Conservation (phyloP, 64 coral and sea anemone species). For the Trachythela sp. region DNA sequence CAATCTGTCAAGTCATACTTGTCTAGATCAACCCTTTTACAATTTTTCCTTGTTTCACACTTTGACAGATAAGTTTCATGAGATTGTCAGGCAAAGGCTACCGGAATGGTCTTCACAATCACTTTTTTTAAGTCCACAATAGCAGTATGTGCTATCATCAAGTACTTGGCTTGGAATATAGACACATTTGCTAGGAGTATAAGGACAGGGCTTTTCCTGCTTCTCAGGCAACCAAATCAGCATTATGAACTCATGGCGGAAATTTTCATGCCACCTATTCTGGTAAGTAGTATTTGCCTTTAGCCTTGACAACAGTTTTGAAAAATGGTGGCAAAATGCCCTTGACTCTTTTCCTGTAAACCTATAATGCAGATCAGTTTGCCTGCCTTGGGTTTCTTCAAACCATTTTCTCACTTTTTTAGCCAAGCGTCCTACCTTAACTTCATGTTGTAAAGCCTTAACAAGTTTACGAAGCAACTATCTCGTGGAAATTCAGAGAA, state of each 20-base stretch:
- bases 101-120: not conserved
- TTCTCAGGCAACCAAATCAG: constrained; percentile 11
- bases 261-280: not conserved
- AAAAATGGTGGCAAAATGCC: too few species aligned
- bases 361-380: not conserved
- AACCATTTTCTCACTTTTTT: constrained; percentile 10
- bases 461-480: not conserved
- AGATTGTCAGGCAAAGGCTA: not conserved
- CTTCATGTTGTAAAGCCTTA: not conserved
- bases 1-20: not conserved
- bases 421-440: too few species aligned
- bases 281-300: constrained; percentile 4
- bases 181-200: too few species aligned
- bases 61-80: not conserved
- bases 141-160: too few species aligned
- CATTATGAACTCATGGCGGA: constrained; percentile 1
- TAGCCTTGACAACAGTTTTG: not conserved
- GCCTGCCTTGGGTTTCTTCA: not conserved
- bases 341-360: constrained; percentile 6
- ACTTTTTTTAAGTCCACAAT: too few species aligned
- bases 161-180: too few species aligned
- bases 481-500: not conserved
- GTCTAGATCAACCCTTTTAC: too few species aligned
- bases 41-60: too few species aligned
- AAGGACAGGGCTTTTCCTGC: too few species aligned